Percentiles rank a stretch among this genome's conserved stretches.
phyloP scores from a whole-genome alignment of 2,113 vertebrate genomes.

The Syngnathoides biaculeatus region DNA sequence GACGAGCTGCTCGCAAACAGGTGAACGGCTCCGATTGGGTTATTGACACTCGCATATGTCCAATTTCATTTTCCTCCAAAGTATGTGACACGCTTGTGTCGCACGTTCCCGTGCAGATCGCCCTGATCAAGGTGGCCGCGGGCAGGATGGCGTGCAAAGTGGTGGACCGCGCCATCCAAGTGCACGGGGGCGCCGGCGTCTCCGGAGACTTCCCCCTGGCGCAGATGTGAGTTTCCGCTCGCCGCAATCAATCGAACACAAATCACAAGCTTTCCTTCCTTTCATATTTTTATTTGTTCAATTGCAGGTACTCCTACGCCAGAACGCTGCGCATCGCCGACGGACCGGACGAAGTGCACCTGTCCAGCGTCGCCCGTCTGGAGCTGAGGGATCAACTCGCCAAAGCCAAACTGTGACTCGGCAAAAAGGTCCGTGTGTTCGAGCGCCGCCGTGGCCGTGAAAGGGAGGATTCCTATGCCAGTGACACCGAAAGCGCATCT shows the following conservation, averaged over 20 bases:
- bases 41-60: too few species aligned
- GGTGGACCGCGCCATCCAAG: slow-evolving; percentile 85
- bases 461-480: neutral
- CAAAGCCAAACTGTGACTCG: slow-evolving; percentile 73
- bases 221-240: slow-evolving; percentile 79
- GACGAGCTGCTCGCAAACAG: slow-evolving; percentile 82
- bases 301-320: slow-evolving; percentile 75
- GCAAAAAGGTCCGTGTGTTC: too few species aligned
- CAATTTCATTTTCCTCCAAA: neutral
- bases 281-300: neutral
- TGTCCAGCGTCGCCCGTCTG: slow-evolving; percentile 80
- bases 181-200: slow-evolving; percentile 83
- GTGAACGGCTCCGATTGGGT: too few species aligned
- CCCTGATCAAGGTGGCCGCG: slow-evolving; percentile 90
- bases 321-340: slow-evolving; percentile 84
- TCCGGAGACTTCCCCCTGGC: slow-evolving; percentile 88
- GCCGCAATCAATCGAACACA: too few species aligned
- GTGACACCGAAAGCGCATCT: too few species aligned
- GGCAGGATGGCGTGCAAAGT: slow-evolving; percentile 82
- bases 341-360: slow-evolving; percentile 90
- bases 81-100: neutral
- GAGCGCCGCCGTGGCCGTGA: neutral
- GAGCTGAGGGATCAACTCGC: slow-evolving; percentile 81
- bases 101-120: slow-evolving; percentile 73
- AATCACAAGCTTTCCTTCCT: neutral